Evolutionary conservation across 2,113 vertebrate genomes (phyloP).

Genomic region (human): GRCh38 chr7:9039501-9040000

Average conservation of each 20-base stretch:
- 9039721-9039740: neutral
- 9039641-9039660: constrained; percentile 13
- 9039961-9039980: neutral
- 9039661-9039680: neutral
- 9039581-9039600: neutral
- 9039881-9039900: neutral
- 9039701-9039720: neutral
- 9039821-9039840: neutral
- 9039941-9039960: neutral
- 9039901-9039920: neutral
- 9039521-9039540: neutral
- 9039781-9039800: neutral
- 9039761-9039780: neutral
- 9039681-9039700: neutral
- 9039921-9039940: too few relatives aligned
- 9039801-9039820: neutral
- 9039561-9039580: constrained; percentile 23
- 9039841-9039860: neutral
- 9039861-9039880: neutral
- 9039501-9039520: neutral
- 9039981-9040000: neutral
- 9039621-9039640: constrained; percentile 65
- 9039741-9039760: neutral
- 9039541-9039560: neutral
- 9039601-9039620: constrained; percentile 60